These are phyloP conservation scores for Cyanoliseus patagonus DNA, from an alignment of 2,113 vertebrate genomes.

Conservation along the genomic window DNA sequence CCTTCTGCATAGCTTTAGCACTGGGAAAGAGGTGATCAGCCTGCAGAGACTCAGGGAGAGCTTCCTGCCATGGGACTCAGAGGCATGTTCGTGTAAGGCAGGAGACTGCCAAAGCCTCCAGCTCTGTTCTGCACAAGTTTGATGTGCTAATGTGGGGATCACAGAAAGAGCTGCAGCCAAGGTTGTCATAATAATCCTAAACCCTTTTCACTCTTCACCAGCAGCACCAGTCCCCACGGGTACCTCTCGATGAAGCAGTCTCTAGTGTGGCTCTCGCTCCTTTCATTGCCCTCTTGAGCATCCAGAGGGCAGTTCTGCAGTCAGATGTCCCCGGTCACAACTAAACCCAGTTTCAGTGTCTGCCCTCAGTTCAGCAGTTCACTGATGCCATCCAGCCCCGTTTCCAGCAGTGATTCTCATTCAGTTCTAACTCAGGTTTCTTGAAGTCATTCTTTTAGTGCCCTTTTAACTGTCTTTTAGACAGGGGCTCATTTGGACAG, in stretches of 20 bases:
- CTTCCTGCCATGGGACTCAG: not conserved
- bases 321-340: not conserved
- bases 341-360: not conserved
- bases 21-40: not conserved
- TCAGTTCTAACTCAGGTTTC: not conserved
- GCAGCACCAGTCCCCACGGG: not conserved
- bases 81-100: fast-evolving
- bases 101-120: not conserved
- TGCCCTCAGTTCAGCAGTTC: not conserved
- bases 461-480: not conserved
- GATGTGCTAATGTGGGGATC: not conserved
- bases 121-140: not conserved
- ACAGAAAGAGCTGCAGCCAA: not conserved
- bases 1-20: not conserved
- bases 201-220: not conserved
- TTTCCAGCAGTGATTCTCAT: not conserved
- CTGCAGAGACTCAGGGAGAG: not conserved
- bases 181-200: not conserved
- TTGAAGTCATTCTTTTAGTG: not conserved
- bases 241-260: not conserved
- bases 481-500: fast-evolving
- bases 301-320: not conserved
- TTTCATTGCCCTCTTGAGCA: not conserved
- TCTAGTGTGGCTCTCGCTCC: not conserved
- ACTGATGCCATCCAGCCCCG: not conserved